Evolutionary conservation across 2,113 vertebrate species (phyloP).

Genomic region (Bothrops jararaca): DNA sequence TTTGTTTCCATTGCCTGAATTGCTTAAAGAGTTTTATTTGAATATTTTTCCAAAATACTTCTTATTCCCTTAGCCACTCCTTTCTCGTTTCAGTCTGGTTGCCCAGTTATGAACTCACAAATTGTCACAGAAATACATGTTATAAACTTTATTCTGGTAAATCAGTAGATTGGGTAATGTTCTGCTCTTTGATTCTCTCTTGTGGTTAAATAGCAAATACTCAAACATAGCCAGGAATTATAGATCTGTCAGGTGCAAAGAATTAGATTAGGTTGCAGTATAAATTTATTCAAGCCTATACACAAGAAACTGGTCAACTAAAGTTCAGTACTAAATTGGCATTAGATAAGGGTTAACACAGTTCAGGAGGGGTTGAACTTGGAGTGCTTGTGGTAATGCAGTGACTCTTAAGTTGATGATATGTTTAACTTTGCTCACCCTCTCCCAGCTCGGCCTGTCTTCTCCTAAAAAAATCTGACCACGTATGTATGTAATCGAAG

Average conservation of each 20-base stretch:
- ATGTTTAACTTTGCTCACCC: background rate
- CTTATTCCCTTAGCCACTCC: background rate
- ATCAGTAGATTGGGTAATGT: background rate
- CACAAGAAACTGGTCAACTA: background rate
- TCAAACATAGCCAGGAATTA: background rate
- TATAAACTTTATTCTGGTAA: background rate
- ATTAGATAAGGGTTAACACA: background rate
- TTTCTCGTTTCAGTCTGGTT: background rate
- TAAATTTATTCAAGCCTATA: background rate
- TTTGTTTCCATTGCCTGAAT: background rate
- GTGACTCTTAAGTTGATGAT: background rate
- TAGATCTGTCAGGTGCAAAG: background rate
- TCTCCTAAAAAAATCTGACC: background rate
- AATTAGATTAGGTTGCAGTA: background rate
- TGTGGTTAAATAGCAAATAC: background rate
- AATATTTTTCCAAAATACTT: background rate
- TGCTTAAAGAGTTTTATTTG: background rate
- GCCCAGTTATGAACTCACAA: background rate
- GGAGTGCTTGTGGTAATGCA: background rate
- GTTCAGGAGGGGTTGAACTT: background rate
- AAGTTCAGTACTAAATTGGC: background rate
- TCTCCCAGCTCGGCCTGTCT: background rate
- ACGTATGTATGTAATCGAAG: background rate
- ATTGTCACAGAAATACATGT: background rate
- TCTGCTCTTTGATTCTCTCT: background rate